Evolutionary conservation across 2,797 vertebrate species (phyloP).

Genomic region (Enteromius viviparus): DNA sequence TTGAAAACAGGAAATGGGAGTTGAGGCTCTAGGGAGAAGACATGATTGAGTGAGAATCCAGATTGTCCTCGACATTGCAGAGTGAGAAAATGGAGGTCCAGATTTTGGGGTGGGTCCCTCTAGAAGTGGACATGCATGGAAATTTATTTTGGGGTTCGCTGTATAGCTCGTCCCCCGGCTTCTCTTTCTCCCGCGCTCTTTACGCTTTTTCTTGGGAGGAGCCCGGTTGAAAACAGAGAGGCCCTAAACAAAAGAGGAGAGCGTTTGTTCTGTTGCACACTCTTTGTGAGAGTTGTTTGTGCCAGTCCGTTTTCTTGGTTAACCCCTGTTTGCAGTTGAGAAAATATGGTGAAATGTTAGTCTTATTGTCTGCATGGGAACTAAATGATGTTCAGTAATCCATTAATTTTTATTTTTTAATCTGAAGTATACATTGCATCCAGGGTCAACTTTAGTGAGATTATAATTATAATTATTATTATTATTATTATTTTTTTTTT

Average conservation of each 20-base stretch:
- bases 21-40: conserved; percentile 67
- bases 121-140: conserved; percentile 8
- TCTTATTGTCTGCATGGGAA: background rate
- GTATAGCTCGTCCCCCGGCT: background rate
- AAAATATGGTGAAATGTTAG: background rate
- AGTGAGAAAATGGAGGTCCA: conserved; percentile 23
- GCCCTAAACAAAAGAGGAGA: conserved; percentile 48
- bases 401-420: background rate
- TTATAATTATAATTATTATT: too few species aligned
- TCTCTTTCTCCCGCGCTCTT: conserved; percentile 23
- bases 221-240: conserved; percentile 47
- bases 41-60: conserved; percentile 71
- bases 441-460: background rate
- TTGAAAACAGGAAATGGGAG: conserved; percentile 75
- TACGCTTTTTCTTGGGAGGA: conserved; percentile 39
- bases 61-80: conserved; percentile 50
- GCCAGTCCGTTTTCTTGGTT: conserved; percentile 21
- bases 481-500: too few species aligned
- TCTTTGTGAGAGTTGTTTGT: conserved; percentile 34
- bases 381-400: background rate
- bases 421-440: background rate
- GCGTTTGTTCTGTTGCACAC: conserved; percentile 45
- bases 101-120: conserved; percentile 18
- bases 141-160: conserved; percentile 42
- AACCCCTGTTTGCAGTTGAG: background rate